phyloP scores from a whole-genome alignment of 2,113 vertebrate genomes.

The Gracilinanus agilis region DNA sequence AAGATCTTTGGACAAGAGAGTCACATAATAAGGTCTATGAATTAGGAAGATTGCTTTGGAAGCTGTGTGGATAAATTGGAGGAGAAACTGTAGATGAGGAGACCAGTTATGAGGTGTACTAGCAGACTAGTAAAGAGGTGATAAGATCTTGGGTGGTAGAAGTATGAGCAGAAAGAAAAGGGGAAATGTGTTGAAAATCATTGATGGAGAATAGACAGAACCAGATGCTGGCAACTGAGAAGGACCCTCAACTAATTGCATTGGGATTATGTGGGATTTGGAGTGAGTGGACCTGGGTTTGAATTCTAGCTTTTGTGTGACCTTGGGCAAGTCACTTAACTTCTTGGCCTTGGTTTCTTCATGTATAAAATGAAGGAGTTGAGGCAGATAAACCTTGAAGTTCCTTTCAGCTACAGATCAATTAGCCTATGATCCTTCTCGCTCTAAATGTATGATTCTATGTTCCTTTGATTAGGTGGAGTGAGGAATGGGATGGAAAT shows the following conservation, averaged over 20 bases:
- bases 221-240: too few species aligned
- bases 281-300: conserved; percentile 30
- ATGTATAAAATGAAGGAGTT: conserved; percentile 26
- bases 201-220: too few species aligned
- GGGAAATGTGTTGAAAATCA: too few species aligned
- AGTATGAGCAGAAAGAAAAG: too few species aligned
- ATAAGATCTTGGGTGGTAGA: too few species aligned
- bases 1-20: too few species aligned
- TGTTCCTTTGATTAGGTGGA: background rate
- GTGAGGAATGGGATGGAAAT: background rate
- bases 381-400: background rate
- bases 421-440: background rate
- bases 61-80: too few species aligned
- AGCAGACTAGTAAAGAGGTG: too few species aligned
- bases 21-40: too few species aligned
- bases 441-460: background rate
- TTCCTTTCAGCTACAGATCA: background rate
- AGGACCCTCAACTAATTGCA: background rate
- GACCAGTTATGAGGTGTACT: too few species aligned
- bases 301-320: conserved; percentile 37
- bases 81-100: too few species aligned
- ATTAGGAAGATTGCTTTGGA: too few species aligned
- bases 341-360: conserved; percentile 24
- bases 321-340: conserved; percentile 2
- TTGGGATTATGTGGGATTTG: background rate